Evolutionary conservation across 2,888 invertebrate genomes (phyloP).

Genomic region (Sympetrum striolatum): DNA sequence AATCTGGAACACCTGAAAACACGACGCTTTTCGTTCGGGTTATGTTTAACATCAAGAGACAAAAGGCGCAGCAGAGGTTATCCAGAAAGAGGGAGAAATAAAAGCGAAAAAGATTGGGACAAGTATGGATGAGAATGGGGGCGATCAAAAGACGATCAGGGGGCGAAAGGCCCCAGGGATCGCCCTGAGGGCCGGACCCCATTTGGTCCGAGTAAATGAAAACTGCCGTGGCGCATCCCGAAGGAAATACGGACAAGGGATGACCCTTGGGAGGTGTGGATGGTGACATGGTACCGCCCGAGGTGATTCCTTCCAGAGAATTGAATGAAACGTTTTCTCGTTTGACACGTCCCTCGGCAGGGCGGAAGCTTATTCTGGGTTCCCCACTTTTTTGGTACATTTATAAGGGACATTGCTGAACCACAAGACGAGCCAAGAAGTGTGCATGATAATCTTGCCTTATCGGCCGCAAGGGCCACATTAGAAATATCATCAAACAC

Average conservation of each 20-base stretch:
- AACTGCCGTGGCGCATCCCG: background rate
- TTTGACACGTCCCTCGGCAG: too few relatives aligned
- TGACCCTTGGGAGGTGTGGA: background rate
- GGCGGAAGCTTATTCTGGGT: too few relatives aligned
- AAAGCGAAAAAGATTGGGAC: background rate
- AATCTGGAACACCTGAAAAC: background rate
- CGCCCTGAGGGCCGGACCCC: background rate
- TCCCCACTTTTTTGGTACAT: too few relatives aligned
- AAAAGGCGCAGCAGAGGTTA: background rate
- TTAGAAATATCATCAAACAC: too few relatives aligned
- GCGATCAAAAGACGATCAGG: background rate
- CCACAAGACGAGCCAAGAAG: too few relatives aligned
- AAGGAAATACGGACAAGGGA: background rate
- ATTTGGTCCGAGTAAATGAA: slow-evolving; percentile 28
- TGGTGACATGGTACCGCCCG: background rate
- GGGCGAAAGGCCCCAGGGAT: background rate
- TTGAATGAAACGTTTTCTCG: too few relatives aligned
- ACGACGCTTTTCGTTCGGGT: background rate
- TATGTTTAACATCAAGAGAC: background rate
- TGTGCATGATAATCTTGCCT: too few relatives aligned
- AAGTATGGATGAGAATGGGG: background rate
- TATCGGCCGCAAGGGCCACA: too few relatives aligned
- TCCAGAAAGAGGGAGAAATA: background rate
- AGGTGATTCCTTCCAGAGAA: background rate
- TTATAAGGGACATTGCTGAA: too few relatives aligned